These are phyloP conservation scores for Lepidostoma basale DNA, from an alignment of 1,140 invertebrate genomes.

Conservation along the genomic window DNA sequence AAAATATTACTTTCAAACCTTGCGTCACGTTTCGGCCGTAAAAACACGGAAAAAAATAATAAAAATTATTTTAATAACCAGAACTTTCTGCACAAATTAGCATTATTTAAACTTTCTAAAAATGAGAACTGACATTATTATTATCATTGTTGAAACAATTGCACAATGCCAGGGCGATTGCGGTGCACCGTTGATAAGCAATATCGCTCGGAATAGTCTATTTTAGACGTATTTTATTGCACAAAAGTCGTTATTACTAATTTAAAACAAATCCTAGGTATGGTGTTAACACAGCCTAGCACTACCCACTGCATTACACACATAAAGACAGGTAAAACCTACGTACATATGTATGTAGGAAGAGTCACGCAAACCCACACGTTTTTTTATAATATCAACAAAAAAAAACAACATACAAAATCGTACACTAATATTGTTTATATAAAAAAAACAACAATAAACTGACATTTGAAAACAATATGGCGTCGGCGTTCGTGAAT, in stretches of 20 bases:
- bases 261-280: too few relatives aligned
- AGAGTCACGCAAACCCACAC: not conserved
- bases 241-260: too few relatives aligned
- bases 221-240: too few relatives aligned
- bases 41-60: not conserved
- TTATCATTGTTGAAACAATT: not conserved
- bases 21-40: not conserved
- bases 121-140: not conserved
- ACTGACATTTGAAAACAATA: constrained; percentile 27
- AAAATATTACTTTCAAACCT: not conserved
- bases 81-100: not conserved
- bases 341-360: too few relatives aligned
- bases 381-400: too few relatives aligned
- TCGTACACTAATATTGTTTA: constrained; percentile 1
- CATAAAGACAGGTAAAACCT: not conserved
- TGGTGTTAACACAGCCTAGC: too few relatives aligned
- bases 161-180: not conserved
- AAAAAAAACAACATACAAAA: constrained; percentile 6
- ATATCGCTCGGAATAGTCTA: too few relatives aligned
- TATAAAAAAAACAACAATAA: constrained; percentile 4
- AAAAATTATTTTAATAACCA: not conserved
- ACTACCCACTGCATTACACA: too few relatives aligned
- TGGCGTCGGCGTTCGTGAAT: constrained; percentile 19
- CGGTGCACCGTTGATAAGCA: too few relatives aligned
- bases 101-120: not conserved